Percentiles rank a stretch among this genome's conserved stretches.
Evolutionary conservation across 2,888 invertebrate species (phyloP).

Genomic region (Harpalus rubripes): DNA sequence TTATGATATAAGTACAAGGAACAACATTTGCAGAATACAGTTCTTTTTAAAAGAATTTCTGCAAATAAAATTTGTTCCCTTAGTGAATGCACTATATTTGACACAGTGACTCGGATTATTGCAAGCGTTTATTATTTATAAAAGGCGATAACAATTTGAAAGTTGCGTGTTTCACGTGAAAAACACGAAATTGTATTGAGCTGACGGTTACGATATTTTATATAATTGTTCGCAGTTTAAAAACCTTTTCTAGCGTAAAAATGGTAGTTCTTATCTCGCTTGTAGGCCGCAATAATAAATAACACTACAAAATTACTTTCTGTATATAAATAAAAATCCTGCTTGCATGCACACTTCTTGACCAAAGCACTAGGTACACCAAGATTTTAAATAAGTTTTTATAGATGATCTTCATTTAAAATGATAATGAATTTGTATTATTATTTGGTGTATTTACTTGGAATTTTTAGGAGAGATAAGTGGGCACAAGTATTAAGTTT

Average conservation of each 20-base stretch:
- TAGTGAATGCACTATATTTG: slow-evolving; percentile 31
- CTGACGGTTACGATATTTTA: slow-evolving; percentile 62
- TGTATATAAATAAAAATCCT: slow-evolving; percentile 48
- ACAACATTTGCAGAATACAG: slow-evolving; percentile 16
- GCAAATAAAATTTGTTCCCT: slow-evolving; percentile 1
- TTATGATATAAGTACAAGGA: slow-evolving; percentile 51
- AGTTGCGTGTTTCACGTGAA: slow-evolving; percentile 14
- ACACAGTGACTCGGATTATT: slow-evolving; percentile 27
- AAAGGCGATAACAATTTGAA: slow-evolving; percentile 49
- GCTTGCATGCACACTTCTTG: slow-evolving; percentile 57
- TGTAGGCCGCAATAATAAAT: slow-evolving; percentile 58
- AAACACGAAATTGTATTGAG: slow-evolving; percentile 52
- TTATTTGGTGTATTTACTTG: slow-evolving; percentile 41
- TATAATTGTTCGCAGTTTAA: slow-evolving; percentile 54
- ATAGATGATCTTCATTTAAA: slow-evolving; percentile 46
- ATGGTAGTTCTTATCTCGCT: slow-evolving; percentile 56
- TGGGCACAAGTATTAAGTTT: slow-evolving; percentile 54
- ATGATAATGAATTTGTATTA: slow-evolving; percentile 34
- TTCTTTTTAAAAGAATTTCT: slow-evolving; percentile 35
- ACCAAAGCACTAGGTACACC: slow-evolving; percentile 60
- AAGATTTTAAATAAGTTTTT: slow-evolving; percentile 52
- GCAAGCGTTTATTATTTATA: slow-evolving; percentile 42
- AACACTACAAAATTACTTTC: slow-evolving; percentile 47
- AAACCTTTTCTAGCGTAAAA: slow-evolving; percentile 54
- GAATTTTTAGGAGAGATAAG: slow-evolving; percentile 23